Percentiles rank a stretch among this genome's conserved stretches.
Evolutionary conservation across 2,113 vertebrate species (phyloP).

Genomic region (Trochalopteron elliotii): DNA sequence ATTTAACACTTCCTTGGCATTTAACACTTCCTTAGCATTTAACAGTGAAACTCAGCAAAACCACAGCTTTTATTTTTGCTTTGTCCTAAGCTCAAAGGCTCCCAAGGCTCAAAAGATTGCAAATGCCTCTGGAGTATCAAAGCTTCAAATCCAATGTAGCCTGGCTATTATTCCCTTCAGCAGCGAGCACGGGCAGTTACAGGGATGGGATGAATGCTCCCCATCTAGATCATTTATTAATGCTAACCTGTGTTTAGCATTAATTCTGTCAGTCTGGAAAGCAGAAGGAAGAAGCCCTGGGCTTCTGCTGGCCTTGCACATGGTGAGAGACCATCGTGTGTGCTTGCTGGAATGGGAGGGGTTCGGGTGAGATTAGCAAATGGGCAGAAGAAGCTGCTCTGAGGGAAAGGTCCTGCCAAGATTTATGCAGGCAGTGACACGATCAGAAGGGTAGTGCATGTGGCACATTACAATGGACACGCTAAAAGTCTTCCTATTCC

Average conservation of each 20-base stretch:
- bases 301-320: neutral
- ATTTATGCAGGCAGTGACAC: neutral
- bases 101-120: neutral
- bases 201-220: neutral
- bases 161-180: neutral
- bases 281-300: neutral
- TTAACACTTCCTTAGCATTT: slow-evolving; percentile 29
- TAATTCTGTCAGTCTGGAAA: neutral
- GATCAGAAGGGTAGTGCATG: neutral
- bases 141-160: neutral
- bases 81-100: neutral
- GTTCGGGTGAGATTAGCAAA: neutral
- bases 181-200: neutral
- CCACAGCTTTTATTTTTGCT: neutral
- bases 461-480: neutral
- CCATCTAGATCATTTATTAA: neutral
- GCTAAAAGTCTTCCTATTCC: neutral
- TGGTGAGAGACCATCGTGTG: neutral
- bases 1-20: slow-evolving; percentile 18
- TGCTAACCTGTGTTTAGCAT: neutral
- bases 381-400: neutral
- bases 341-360: neutral
- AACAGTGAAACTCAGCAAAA: neutral
- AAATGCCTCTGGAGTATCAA: slow-evolving; percentile 11
- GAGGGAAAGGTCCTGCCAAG: neutral